Conservation (phyloP, 2,113 vertebrate species). For the Pogonocichla stellata region DNA sequence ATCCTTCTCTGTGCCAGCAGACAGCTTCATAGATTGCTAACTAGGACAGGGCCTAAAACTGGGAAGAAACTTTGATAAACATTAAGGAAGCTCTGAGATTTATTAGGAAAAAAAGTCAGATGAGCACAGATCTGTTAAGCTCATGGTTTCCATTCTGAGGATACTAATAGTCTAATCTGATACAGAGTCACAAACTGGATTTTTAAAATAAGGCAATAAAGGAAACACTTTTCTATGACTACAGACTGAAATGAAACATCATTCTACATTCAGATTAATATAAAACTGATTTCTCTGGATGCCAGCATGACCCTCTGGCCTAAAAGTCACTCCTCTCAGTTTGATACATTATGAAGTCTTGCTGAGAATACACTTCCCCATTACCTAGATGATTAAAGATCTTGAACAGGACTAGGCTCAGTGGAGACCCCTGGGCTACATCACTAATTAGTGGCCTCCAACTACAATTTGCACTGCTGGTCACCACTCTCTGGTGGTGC, state of each 20-base stretch:
- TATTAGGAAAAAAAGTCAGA: neutral
- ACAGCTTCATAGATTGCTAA: neutral
- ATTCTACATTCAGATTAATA: neutral
- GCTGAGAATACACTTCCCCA: neutral
- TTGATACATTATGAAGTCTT: neutral
- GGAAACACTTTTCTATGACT: neutral
- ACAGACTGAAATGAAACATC: neutral
- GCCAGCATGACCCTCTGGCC: neutral
- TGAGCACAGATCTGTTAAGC: neutral
- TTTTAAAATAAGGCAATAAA: neutral
- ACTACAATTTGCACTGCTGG: neutral
- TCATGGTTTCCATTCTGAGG: neutral
- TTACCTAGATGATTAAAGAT: neutral
- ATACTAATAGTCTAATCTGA: neutral
- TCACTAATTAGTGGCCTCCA: neutral
- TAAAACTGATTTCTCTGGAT: neutral
- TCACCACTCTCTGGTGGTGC: neutral
- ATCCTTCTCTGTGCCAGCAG: neutral
- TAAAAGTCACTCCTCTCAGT: neutral
- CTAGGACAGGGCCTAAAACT: neutral
- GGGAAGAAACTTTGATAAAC: neutral
- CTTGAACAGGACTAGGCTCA: neutral
- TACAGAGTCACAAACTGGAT: neutral
- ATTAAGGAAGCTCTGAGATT: neutral
- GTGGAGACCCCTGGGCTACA: neutral